phyloP scores from a whole-genome alignment of 1,140 invertebrate species.

The Epicauta chinensis region DNA sequence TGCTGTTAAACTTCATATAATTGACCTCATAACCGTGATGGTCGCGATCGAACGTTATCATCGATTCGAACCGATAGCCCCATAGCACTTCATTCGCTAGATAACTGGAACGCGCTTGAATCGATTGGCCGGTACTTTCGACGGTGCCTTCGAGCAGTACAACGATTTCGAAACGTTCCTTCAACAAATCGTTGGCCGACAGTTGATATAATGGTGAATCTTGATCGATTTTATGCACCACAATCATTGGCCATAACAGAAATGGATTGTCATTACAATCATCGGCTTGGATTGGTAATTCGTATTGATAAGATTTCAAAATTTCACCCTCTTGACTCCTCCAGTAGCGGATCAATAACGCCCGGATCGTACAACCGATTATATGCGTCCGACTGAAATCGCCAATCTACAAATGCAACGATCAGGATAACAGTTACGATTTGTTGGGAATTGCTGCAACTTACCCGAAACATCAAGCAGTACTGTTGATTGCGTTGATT shows the following conservation, averaged over 20 bases:
- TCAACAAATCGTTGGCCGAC: constrained; percentile 78
- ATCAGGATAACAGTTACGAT: too few relatives aligned
- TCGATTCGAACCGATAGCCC: constrained; percentile 82
- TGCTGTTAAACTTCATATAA: constrained; percentile 77
- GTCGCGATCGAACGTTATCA: constrained; percentile 64
- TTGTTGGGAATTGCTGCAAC: too few relatives aligned
- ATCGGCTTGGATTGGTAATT: constrained; percentile 54
- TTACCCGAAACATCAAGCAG: constrained; percentile 89
- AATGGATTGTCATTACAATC: constrained; percentile 78
- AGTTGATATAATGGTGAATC: constrained; percentile 80
- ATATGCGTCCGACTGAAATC: constrained; percentile 97
- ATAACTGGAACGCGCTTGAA: neutral
- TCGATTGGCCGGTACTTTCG: neutral
- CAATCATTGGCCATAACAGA: constrained; percentile 91
- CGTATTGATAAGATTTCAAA: constrained; percentile 71
- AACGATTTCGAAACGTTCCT: constrained; percentile 89
- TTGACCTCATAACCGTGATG: constrained; percentile 89
- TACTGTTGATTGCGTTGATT: constrained; percentile 79
- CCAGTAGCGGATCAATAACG: constrained; percentile 80
- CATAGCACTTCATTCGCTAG: constrained; percentile 60
- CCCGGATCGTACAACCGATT: constrained; percentile 82
- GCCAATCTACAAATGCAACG: constrained; percentile 61
- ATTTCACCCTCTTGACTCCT: constrained; percentile 86
- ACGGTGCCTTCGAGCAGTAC: constrained; percentile 47
- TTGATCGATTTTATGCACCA: constrained; percentile 74